phyloP scores from a whole-genome alignment of 2,888 invertebrate genomes.

The Saturnia pavonia region DNA sequence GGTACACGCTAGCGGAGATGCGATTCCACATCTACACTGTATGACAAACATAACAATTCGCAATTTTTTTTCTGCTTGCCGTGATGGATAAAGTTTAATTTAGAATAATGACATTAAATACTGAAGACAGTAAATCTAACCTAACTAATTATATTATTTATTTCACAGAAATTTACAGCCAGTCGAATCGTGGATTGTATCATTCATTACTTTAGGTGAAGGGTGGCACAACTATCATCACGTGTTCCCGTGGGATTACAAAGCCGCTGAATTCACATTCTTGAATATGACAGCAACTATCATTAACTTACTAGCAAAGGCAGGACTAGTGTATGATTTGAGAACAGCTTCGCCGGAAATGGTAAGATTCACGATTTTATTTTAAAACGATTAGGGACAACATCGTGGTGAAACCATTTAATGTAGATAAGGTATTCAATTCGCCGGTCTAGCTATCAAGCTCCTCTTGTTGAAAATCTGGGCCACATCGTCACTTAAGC shows the following conservation, averaged over 20 bases:
- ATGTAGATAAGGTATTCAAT: too few relatives aligned
- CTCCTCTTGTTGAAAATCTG: too few relatives aligned
- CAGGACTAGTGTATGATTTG: constrained; percentile 83
- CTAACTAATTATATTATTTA: background rate
- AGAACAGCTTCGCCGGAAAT: constrained; percentile 54
- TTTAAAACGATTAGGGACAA: too few relatives aligned
- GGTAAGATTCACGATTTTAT: constrained; percentile 25
- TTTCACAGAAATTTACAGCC: constrained; percentile 85
- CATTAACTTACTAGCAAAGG: constrained; percentile 78
- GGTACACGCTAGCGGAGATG: too few relatives aligned
- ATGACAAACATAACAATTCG: too few relatives aligned
- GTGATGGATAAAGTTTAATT: too few relatives aligned
- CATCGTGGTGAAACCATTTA: too few relatives aligned
- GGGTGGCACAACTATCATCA: constrained; percentile 96
- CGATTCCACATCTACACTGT: too few relatives aligned
- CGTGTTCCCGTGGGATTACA: constrained; percentile 93
- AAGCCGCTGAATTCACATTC: constrained; percentile 87
- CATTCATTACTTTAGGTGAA: constrained; percentile 86
- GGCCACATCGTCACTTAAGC: too few relatives aligned
- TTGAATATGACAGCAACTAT: constrained; percentile 80
- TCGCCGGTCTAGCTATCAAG: too few relatives aligned
- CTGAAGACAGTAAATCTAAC: background rate
- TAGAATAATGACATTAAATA: too few relatives aligned
- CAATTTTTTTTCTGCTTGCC: too few relatives aligned
- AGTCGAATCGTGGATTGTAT: constrained; percentile 85